Evolutionary conservation across 1,140 invertebrate species (phyloP), one percentile per base, ranked within the genome.

Genomic region (Drosophila azteca): DNA sequence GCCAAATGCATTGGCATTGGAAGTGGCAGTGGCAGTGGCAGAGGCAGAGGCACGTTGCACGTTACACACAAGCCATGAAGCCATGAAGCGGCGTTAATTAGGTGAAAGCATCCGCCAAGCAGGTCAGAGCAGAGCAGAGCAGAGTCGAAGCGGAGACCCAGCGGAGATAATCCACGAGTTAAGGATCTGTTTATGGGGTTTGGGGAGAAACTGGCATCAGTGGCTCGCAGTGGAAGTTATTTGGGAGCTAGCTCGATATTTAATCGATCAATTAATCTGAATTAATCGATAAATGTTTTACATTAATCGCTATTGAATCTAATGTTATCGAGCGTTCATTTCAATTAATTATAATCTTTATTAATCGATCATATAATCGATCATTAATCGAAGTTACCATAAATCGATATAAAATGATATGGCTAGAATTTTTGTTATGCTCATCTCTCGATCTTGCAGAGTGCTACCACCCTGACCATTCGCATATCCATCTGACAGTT

Each of bases 51-150:
- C 67, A 55, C 24, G 61, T 54, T 44, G 49, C 35, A 20, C 22
- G 13, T 24, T 52, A 20, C 41, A 65, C 35, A 43, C 43, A 45
- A 45, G 59, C 61, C 31, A 46, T 31, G 17, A 49, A 44, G 61
- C 49, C 61, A 74, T 75, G 72, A 80, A 80, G 62, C 67, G 73
- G 73, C 69, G 79, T 77, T 85, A 87, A 85, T 85, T 85, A 87
- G 81, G 78, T 70, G 82, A 85, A 85, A 87, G 82, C 81, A 85
- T 84, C 76, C 61, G 39, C 65, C 58, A 49, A 35, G 44, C 53
- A 70, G 67, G 69, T 70, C 67, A 53, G 65, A 52, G 69, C 66
- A 49, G 62, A 67, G 39, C 22, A 39, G 6, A 44, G 26, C 60
- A 53, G 54, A 53, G 46, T 22, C 51, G 58, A 22, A 31, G 1